phyloP scores from a whole-genome alignment of 2,888 invertebrate genomes.

The Caenorhabditis drosophilae region DNA sequence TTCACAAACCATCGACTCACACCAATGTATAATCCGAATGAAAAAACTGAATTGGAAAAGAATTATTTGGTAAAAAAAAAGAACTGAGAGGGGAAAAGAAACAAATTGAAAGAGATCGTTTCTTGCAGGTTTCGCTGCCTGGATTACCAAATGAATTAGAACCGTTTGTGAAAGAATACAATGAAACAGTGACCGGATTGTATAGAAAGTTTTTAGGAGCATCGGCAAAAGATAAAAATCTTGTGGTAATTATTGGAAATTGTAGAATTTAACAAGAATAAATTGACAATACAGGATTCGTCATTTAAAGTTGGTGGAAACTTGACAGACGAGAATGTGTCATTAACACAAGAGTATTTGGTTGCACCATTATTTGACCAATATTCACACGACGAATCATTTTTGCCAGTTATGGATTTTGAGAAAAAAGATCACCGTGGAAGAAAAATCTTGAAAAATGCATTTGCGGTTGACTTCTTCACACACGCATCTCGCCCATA shows the following conservation, averaged over 20 bases:
- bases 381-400: conserved; percentile 52
- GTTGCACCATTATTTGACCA: conserved; percentile 56
- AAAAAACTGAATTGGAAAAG: conserved; percentile 33
- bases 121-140: conserved; percentile 19
- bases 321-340: conserved; percentile 14
- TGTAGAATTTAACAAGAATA: background rate
- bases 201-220: conserved; percentile 55
- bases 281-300: conserved; percentile 17
- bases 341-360: conserved; percentile 43
- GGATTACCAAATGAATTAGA: conserved; percentile 15
- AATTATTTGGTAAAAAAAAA: no score
- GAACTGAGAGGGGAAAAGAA: no score
- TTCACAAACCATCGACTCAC: conserved; percentile 63
- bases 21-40: conserved; percentile 46
- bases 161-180: conserved; percentile 53
- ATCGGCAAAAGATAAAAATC: conserved; percentile 41
- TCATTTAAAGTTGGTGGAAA: conserved; percentile 29
- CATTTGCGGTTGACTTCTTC: conserved; percentile 66
- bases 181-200: conserved; percentile 49
- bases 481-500: conserved; percentile 50
- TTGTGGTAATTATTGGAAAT: conserved; percentile 38
- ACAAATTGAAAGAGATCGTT: no score
- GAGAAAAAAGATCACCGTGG: conserved; percentile 58
- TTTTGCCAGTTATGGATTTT: conserved; percentile 51
- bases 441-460: conserved; percentile 59